These are phyloP conservation scores for Tenualosa thibaudeaui DNA, from an alignment of 2,797 vertebrate genomes.

Conservation along the genomic window DNA sequence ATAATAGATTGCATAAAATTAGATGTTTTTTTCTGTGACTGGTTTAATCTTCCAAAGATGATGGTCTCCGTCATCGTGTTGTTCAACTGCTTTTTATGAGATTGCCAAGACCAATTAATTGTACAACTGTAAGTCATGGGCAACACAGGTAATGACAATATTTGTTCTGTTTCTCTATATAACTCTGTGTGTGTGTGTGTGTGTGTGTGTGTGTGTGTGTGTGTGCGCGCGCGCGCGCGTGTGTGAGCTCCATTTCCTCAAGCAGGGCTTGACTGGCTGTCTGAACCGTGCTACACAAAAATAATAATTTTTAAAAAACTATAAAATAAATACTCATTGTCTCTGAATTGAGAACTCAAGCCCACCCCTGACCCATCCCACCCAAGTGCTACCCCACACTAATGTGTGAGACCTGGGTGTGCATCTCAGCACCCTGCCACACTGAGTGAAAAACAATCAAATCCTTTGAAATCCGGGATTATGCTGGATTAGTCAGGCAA, in stretches of 20 bases:
- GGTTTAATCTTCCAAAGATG: constrained; percentile 27
- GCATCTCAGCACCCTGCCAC: constrained; percentile 31
- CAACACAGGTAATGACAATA: neutral
- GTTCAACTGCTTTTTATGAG: neutral
- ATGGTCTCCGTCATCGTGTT: constrained; percentile 17
- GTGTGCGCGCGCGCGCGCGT: no score
- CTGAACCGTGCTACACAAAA: neutral
- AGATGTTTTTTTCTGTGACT: constrained; percentile 32
- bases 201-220: no score
- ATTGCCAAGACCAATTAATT: neutral
- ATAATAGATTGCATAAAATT: constrained; percentile 42
- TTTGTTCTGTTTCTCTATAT: neutral
- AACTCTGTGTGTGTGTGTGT: neutral
- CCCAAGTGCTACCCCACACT: neutral
- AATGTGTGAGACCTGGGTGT: constrained; percentile 36
- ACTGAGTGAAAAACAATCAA: constrained; percentile 53
- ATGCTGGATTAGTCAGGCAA: constrained; percentile 56
- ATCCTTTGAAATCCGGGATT: constrained; percentile 55
- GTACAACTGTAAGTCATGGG: neutral
- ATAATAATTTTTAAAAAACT: neutral
- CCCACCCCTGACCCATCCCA: neutral
- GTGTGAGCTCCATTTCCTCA: neutral
- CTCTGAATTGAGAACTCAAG: neutral
- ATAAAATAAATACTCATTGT: neutral
- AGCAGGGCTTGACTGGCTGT: neutral